Conservation (phyloP, 2,797 vertebrate species). For the Oreochromis mossambicus region DNA sequence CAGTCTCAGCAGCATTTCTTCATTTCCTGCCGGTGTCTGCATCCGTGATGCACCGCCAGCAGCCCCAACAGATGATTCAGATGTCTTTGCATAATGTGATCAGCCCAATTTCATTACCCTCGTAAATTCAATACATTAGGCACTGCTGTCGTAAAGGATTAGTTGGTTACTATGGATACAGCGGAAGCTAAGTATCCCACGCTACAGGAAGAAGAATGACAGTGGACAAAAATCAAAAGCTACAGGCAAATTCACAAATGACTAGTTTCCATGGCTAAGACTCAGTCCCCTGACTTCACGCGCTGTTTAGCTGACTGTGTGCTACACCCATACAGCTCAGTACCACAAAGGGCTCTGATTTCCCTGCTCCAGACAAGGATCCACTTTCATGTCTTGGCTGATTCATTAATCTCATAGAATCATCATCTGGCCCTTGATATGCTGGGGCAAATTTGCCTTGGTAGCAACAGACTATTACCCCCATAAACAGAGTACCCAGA, state of each 20-base stretch:
- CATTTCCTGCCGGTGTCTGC: slow-evolving; percentile 35
- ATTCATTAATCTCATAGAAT: slow-evolving; percentile 7
- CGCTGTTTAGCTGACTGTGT: background rate
- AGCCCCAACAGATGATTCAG: slow-evolving; percentile 62
- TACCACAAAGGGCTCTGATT: background rate
- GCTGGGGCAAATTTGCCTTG: background rate
- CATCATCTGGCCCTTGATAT: slow-evolving; percentile 10
- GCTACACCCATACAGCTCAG: background rate
- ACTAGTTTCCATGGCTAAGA: background rate
- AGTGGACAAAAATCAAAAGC: background rate
- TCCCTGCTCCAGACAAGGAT: slow-evolving; percentile 11
- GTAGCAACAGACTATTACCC: background rate
- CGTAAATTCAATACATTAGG: slow-evolving; percentile 68
- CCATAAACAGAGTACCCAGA: background rate
- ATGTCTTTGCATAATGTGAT: slow-evolving; percentile 72
- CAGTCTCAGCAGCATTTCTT: slow-evolving; percentile 17
- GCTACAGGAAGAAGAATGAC: background rate
- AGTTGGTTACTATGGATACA: slow-evolving; percentile 66
- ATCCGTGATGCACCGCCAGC: slow-evolving; percentile 26
- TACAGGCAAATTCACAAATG: background rate
- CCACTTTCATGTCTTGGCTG: background rate
- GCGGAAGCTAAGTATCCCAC: slow-evolving; percentile 38
- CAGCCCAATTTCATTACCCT: slow-evolving; percentile 73
- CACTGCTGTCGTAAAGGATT: slow-evolving; percentile 45
- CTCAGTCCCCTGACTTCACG: background rate